These are phyloP conservation scores for Cygnus olor DNA, from an alignment of 2,797 vertebrate genomes.

Conservation along the genomic window DNA sequence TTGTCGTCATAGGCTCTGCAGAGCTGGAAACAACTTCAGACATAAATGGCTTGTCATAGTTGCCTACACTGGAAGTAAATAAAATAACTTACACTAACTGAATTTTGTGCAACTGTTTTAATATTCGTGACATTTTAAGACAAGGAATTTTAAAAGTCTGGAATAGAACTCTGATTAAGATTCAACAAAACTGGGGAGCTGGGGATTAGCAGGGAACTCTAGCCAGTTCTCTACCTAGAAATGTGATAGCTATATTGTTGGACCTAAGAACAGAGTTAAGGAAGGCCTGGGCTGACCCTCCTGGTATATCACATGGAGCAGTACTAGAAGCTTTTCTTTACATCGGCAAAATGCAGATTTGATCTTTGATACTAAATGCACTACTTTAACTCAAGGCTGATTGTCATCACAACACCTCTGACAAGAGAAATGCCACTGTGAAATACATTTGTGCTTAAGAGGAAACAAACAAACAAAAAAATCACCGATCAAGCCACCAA, in stretches of 20 bases:
- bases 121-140: neutral
- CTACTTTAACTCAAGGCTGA: slow-evolving; percentile 76
- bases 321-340: slow-evolving; percentile 80
- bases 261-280: neutral
- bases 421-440: neutral
- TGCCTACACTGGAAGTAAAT: slow-evolving; percentile 81
- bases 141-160: neutral
- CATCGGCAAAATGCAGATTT: slow-evolving; percentile 86
- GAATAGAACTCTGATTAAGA: neutral
- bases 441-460: neutral
- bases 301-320: neutral
- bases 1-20: slow-evolving; percentile 87
- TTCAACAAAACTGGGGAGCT: neutral
- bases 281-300: neutral
- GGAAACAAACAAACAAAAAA: neutral
- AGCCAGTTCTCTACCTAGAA: neutral
- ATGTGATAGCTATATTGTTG: neutral
- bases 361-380: slow-evolving; percentile 88
- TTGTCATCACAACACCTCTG: neutral
- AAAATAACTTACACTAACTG: neutral
- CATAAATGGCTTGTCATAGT: slow-evolving; percentile 88
- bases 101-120: neutral
- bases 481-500: neutral
- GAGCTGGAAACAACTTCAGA: slow-evolving; percentile 89
- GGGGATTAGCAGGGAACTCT: neutral